These are phyloP conservation scores for Dioctria rufipes DNA, from an alignment of 2,888 invertebrate genomes.

Conservation along the genomic window DNA sequence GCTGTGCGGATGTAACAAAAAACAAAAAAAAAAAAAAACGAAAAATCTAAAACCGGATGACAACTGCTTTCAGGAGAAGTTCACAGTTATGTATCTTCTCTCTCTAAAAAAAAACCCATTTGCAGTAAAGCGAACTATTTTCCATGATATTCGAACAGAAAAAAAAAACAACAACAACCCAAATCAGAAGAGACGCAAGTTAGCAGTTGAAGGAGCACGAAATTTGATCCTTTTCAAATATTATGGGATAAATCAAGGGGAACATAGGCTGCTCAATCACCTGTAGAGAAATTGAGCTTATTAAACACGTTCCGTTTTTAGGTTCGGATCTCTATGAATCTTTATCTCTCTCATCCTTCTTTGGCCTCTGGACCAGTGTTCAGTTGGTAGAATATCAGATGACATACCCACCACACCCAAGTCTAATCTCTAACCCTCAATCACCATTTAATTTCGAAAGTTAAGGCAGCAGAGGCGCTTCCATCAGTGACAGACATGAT, in stretches of 20 bases:
- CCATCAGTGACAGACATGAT: not conserved
- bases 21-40: not conserved
- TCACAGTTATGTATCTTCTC: not conserved
- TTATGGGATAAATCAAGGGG: conserved; percentile 18
- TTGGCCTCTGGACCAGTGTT: not conserved
- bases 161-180: not conserved
- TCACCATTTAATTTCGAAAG: conserved; percentile 34
- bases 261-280: conserved; percentile 40
- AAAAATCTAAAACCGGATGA: not conserved
- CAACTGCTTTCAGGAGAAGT: not conserved
- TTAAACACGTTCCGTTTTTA: conserved; percentile 15
- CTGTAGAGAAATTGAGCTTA: conserved; percentile 42
- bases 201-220: conserved; percentile 2
- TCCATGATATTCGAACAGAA: not conserved
- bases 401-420: not conserved
- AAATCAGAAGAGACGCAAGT: not conserved
- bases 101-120: no score
- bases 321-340: not conserved
- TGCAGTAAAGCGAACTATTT: not conserved
- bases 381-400: not conserved
- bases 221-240: conserved; percentile 27
- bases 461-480: conserved; percentile 1
- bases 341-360: not conserved
- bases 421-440: no score
- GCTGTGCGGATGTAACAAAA: conserved; percentile 16